Percentiles rank a stretch among this genome's conserved stretches.
Evolutionary conservation across 1,140 invertebrate genomes (phyloP).

Genomic region (Lordiphosa collinella): DNA sequence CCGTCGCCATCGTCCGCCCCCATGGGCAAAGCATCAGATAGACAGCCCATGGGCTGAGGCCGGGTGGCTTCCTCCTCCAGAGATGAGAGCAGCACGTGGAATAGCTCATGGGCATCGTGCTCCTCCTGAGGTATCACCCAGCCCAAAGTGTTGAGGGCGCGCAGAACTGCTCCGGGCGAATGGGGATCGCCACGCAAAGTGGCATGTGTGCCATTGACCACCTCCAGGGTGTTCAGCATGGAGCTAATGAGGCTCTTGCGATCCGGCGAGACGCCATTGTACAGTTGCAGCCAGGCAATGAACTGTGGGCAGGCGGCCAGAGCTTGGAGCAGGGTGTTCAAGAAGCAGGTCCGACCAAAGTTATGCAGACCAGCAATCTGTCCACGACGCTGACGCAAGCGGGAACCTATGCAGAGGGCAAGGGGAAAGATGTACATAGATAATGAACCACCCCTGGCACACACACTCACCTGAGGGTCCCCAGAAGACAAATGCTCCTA

Average conservation of each 20-base stretch:
- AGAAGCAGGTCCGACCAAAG: slow-evolving; percentile 91
- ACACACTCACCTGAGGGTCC: slow-evolving; percentile 82
- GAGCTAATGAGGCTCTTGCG: slow-evolving; percentile 84
- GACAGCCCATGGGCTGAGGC: slow-evolving; percentile 82
- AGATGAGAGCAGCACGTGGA: slow-evolving; percentile 91
- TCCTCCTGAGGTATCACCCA: slow-evolving; percentile 94
- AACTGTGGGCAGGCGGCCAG: slow-evolving; percentile 88
- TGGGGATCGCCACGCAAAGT: slow-evolving; percentile 84
- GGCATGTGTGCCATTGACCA: slow-evolving; percentile 88
- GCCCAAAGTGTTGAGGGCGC: slow-evolving; percentile 85
- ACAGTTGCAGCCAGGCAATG: slow-evolving; percentile 88
- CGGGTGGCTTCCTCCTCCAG: slow-evolving; percentile 89
- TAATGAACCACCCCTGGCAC: not conserved
- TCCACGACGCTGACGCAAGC: slow-evolving; percentile 83
- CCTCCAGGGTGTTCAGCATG: slow-evolving; percentile 84
- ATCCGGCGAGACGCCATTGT: slow-evolving; percentile 80
- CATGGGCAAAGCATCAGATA: slow-evolving; percentile 84
- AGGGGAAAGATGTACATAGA: not conserved
- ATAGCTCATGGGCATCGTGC: slow-evolving; percentile 95
- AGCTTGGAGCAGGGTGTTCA: slow-evolving; percentile 92
- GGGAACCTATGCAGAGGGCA: slow-evolving; percentile 78
- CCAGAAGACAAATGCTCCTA: slow-evolving; percentile 89
- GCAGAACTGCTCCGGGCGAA: slow-evolving; percentile 87
- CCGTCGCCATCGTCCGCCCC: slow-evolving; percentile 68
- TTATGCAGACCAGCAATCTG: slow-evolving; percentile 90